phyloP scores from a whole-genome alignment of 2,888 invertebrate genomes.

The Euspilapteryx auroguttella region DNA sequence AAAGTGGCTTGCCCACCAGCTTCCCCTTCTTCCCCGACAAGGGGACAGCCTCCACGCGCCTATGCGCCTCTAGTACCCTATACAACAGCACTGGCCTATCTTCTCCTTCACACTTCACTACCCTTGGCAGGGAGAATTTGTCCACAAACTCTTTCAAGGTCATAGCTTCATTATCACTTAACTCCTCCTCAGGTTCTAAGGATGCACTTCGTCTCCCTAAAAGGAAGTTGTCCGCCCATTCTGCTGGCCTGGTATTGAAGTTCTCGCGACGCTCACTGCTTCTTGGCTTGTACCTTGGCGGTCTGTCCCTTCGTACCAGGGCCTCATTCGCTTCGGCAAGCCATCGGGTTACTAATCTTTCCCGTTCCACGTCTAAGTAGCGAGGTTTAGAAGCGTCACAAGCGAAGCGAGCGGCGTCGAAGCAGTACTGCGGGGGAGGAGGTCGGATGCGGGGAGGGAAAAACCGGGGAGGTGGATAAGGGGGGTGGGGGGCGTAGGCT shows the following conservation, averaged over 20 bases:
- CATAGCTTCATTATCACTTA: slow-evolving; percentile 38
- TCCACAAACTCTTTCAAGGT: slow-evolving; percentile 62
- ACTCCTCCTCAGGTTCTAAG: slow-evolving; percentile 43
- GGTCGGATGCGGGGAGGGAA: slow-evolving; percentile 46
- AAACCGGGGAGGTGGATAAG: slow-evolving; percentile 45
- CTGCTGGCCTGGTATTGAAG: slow-evolving; percentile 31
- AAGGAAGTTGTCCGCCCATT: slow-evolving; percentile 49
- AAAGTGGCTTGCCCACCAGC: slow-evolving; percentile 59
- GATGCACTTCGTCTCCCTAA: slow-evolving; percentile 40
- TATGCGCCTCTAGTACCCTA: slow-evolving; percentile 63
- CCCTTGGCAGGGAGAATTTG: slow-evolving; percentile 63
- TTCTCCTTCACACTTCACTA: slow-evolving; percentile 58
- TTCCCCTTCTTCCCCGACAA: slow-evolving; percentile 59
- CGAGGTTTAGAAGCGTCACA: slow-evolving; percentile 51
- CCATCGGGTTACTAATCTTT: slow-evolving; percentile 50
- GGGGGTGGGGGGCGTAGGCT: slow-evolving; percentile 51
- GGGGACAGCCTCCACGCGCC: slow-evolving; percentile 65
- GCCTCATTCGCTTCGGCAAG: slow-evolving; percentile 55
- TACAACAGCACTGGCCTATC: slow-evolving; percentile 65
- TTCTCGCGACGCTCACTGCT: slow-evolving; percentile 53
- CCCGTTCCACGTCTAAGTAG: slow-evolving; percentile 50
- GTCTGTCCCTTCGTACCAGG: slow-evolving; percentile 38
- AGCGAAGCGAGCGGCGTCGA: slow-evolving; percentile 55
- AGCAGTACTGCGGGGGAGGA: slow-evolving; percentile 54
- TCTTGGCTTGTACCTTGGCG: slow-evolving; percentile 44